phyloP scores from a whole-genome alignment of 2,888 invertebrate species.

The Trachelus tabidus region DNA sequence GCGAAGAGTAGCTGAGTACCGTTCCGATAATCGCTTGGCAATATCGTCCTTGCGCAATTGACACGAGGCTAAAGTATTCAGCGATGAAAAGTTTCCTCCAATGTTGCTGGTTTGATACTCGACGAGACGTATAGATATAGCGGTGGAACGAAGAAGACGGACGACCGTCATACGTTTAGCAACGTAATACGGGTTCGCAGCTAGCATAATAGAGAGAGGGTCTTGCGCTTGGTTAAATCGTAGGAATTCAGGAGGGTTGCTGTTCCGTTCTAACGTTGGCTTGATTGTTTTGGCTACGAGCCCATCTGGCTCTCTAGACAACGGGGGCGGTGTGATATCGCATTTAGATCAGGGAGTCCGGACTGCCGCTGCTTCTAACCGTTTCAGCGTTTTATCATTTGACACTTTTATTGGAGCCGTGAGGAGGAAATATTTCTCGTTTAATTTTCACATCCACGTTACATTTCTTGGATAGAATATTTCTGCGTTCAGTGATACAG shows the following conservation, averaged over 20 bases:
- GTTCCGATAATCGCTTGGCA: background rate
- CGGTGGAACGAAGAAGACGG: background rate
- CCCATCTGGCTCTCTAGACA: conserved; percentile 33
- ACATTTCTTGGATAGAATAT: background rate
- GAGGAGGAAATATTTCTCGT: background rate
- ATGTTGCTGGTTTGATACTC: background rate
- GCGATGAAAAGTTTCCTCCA: background rate
- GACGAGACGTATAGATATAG: background rate
- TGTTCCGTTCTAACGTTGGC: background rate
- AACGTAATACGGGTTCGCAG: background rate
- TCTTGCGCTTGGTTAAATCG: background rate
- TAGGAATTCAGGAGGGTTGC: background rate
- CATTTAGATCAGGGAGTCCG: conserved; percentile 20
- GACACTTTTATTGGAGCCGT: background rate
- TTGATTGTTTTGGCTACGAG: conserved; percentile 32
- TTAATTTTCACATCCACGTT: background rate
- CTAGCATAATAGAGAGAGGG: background rate
- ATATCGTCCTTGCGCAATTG: background rate
- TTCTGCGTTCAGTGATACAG: background rate
- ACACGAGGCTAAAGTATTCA: background rate
- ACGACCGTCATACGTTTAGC: background rate
- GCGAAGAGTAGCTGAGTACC: background rate
- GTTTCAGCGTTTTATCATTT: background rate
- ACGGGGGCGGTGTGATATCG: conserved; percentile 38
- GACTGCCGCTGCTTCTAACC: background rate